These are phyloP conservation scores for Nemotelus nigrinus DNA, from an alignment of 2,888 invertebrate genomes.

Conservation along the genomic window DNA sequence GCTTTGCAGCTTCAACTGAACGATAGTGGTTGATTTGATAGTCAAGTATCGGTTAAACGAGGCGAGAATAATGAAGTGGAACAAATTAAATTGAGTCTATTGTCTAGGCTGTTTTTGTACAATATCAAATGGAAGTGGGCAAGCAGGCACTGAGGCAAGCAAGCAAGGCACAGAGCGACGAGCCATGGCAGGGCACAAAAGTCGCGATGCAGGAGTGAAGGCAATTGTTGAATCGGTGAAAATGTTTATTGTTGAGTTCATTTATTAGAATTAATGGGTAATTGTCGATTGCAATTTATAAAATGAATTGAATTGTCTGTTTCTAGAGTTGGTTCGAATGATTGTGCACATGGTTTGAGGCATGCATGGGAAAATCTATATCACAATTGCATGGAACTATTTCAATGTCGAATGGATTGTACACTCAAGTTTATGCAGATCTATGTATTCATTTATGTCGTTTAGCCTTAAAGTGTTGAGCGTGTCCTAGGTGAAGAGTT, in stretches of 20 bases:
- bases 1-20: slow-evolving; percentile 15
- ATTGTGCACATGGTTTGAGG: too few relatives aligned
- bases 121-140: neutral
- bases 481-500: too few relatives aligned
- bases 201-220: neutral
- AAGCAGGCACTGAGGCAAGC: too few relatives aligned
- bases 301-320: neutral
- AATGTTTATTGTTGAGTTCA: slow-evolving; percentile 19
- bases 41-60: slow-evolving; percentile 32
- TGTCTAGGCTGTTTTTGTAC: slow-evolving; percentile 45
- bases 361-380: too few relatives aligned
- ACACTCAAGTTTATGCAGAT: too few relatives aligned
- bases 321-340: neutral
- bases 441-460: too few relatives aligned
- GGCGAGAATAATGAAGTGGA: slow-evolving; percentile 50
- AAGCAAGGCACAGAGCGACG: too few relatives aligned
- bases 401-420: too few relatives aligned
- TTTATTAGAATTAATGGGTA: slow-evolving; percentile 11
- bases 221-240: slow-evolving; percentile 3
- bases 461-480: too few relatives aligned
- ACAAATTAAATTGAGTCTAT: slow-evolving; percentile 49
- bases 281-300: neutral
- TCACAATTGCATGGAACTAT: too few relatives aligned
- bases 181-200: too few relatives aligned
- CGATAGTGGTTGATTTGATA: neutral